Evolutionary conservation across 2,797 vertebrate species (phyloP).

Genomic region (Chelon labrosus): DNA sequence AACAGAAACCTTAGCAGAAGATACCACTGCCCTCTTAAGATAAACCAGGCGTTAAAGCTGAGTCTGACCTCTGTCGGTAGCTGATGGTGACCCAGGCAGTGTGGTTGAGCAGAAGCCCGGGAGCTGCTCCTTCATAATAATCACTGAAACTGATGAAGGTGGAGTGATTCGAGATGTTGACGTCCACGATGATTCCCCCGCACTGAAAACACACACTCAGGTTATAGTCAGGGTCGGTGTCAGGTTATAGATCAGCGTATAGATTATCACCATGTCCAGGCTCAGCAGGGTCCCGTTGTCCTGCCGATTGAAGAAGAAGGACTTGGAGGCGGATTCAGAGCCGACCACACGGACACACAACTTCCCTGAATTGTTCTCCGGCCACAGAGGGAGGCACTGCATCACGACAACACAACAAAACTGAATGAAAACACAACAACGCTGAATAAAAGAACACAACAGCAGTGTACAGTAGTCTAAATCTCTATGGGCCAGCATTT

Average conservation of each 20-base stretch:
- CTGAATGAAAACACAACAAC: background rate
- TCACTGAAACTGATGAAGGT: conserved; percentile 90
- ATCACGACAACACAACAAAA: conserved; percentile 28
- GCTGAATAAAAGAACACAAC: no score
- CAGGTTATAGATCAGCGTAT: no score
- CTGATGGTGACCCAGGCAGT: conserved; percentile 85
- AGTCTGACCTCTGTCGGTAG: conserved; percentile 90
- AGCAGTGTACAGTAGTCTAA: no score
- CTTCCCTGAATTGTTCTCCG: conserved; percentile 88
- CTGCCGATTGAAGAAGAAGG: conserved; percentile 90
- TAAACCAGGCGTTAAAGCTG: no score
- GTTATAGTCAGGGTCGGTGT: no score
- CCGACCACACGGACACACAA: conserved; percentile 92
- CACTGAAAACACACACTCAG: conserved; percentile 76
- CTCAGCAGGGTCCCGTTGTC: conserved; percentile 93
- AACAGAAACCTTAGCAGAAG: no score
- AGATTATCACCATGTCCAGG: conserved; percentile 87
- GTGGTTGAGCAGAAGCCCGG: conserved; percentile 94
- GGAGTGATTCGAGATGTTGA: conserved; percentile 90
- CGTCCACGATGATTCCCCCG: conserved; percentile 91
- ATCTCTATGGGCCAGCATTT: no score
- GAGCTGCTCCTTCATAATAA: conserved; percentile 94
- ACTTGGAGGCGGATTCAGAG: conserved; percentile 86
- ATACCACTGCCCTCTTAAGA: no score
- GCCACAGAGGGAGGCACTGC: conserved; percentile 97